Base-by-base conservation (phyloP, 2,797 vertebrate species). In the Cirrhinus molitorella region DNA sequence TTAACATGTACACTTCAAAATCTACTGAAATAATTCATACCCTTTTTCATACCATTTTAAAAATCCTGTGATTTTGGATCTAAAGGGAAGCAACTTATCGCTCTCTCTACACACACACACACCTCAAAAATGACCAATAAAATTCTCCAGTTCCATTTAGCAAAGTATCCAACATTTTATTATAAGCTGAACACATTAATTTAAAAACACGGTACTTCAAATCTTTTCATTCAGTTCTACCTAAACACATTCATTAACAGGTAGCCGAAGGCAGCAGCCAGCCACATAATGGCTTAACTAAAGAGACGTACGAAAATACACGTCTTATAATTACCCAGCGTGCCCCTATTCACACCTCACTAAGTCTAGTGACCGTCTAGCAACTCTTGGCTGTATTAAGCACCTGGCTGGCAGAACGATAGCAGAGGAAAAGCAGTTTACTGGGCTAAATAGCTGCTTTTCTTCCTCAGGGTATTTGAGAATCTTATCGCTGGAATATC, bases 401-500 rank as follows among this genome's bases (percentile, higher is more conserved):
- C 90, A 92, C 92, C 92, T 93, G 90, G 89, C 91, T 88, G 74
- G 87, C n/a, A 89, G 89, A 91, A 91, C 88, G 92, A 92, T 91
- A 90, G 92, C 90, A 90, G 87, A 86, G 90, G 91, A 92, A 81
- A 81, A 83, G 66, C 89, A 92, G 90, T 91, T 61, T 79, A 67
- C 55, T 25, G 71, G 90, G 92, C 94, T 94, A 94, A 94, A 95
- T 93, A 93, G 89, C 87, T 84, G 91, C 92, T 93, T 91, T 92
- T 94, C 91, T 93, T 94, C 92, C 90, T 88, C 88, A 11, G 93
- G 91, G 92, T 92, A 91, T 95, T 95, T 91, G 90, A 91, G 92
- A 93, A 92, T 92, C 93, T 95, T 95, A 95, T 95, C 93, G 83
- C 92, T 87, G 92, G 91, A 94, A 94, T 94, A 95, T 94, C 92